Evolutionary conservation across 2,888 invertebrate genomes (phyloP).

Genomic region (Xylota sylvarum): DNA sequence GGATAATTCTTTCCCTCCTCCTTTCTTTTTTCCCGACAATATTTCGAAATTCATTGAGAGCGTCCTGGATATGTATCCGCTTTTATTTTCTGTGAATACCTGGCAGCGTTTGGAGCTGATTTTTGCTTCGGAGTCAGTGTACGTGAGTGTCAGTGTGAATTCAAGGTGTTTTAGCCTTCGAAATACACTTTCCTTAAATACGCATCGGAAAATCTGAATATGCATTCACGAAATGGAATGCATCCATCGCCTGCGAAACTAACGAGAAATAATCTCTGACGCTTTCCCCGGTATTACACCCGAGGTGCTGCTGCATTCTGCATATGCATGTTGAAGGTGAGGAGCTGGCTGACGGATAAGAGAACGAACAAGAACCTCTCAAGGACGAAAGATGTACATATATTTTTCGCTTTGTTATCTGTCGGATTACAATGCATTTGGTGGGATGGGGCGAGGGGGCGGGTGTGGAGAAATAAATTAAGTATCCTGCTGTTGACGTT

Average conservation of each 20-base stretch:
- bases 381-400: background rate
- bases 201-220: conserved; percentile 9
- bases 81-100: conserved; percentile 19
- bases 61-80: background rate
- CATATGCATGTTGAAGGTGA: background rate
- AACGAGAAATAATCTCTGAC: background rate
- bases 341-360: background rate
- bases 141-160: background rate
- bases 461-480: conserved; percentile 40
- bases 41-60: background rate
- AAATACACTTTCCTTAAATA: background rate
- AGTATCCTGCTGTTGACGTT: conserved; percentile 64
- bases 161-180: no score
- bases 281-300: background rate
- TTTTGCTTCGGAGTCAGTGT: background rate
- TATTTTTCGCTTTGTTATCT: conserved; percentile 15
- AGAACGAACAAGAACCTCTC: background rate
- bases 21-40: no score
- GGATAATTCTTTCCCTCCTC: conserved; percentile 18
- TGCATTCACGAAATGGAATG: background rate
- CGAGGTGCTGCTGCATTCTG: background rate
- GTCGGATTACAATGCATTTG: conserved; percentile 41
- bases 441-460: no score
- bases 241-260: background rate
- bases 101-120: conserved; percentile 7